Conservation (phyloP, 2,888 invertebrate genomes). For the Drosophila mimica region DNA sequence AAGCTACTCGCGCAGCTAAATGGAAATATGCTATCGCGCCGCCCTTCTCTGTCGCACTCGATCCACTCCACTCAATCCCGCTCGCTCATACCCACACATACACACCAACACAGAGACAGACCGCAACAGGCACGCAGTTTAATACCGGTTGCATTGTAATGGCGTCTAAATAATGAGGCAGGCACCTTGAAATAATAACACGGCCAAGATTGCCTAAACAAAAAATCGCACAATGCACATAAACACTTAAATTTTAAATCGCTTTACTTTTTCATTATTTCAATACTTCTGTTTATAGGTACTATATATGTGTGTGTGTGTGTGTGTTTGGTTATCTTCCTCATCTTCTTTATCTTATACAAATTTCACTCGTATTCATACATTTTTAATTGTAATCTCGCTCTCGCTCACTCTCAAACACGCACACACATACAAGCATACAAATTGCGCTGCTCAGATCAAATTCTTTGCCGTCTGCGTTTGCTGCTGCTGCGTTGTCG, state of each 20-base stretch:
- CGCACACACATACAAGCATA: constrained; percentile 48
- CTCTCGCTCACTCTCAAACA: constrained; percentile 48
- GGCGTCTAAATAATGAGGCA: constrained; percentile 76
- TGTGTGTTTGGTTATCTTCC: constrained; percentile 54
- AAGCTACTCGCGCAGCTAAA: constrained; percentile 73
- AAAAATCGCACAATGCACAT: constrained; percentile 51
- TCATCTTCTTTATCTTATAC: constrained; percentile 73
- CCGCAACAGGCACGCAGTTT: constrained; percentile 36
- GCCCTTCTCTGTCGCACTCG: constrained; percentile 35
- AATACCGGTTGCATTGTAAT: constrained; percentile 76
- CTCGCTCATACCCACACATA: constrained; percentile 14
- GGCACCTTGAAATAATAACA: constrained; percentile 73
- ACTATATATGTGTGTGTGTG: constrained; percentile 16
- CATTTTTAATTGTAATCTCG: constrained; percentile 67
- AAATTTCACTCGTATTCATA: constrained; percentile 67
- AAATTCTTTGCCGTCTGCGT: constrained; percentile 70
- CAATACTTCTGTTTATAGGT: constrained; percentile 14
- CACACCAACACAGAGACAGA: constrained; percentile 24
- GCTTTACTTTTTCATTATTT: constrained; percentile 18
- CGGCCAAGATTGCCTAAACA: constrained; percentile 78
- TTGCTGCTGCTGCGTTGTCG: constrained; percentile 70
- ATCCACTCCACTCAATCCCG: constrained; percentile 10
- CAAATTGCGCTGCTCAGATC: constrained; percentile 71
- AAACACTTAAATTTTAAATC: constrained; percentile 8
- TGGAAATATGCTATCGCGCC: constrained; percentile 48